Evolutionary conservation across 1,140 invertebrate genomes (phyloP), one percentile per base, ranked within the genome.

Genomic region (Drosophila paulistorum): DNA sequence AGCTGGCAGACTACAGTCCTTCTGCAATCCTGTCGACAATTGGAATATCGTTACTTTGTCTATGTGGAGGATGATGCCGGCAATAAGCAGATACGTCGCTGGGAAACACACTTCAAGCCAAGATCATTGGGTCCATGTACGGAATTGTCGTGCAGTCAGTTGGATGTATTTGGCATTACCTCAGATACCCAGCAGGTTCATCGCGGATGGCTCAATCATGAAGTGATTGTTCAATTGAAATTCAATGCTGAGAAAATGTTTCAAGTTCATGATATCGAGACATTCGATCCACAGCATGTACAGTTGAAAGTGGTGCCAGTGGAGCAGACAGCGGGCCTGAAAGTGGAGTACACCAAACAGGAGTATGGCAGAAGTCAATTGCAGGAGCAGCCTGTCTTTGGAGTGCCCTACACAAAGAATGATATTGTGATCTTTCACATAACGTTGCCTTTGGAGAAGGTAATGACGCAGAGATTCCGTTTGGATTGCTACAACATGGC

Each of bases 151-250:
- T 76, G 72, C 69, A 75, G 73, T 51, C 77, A 77, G 6, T 45
- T 86, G 67, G 90, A 96, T 30, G 93, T 93, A 65, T 93, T 94
- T 86, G 94, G 95, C 77, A 41, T 80, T 13, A 68, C 70, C 54
- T 54, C 54, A 1, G 69, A 71, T 14, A 71, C 93, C 10, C 92
- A 93, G 39, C 92, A 94, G 71, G 92, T 96, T 6, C 95, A 96
- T 81, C 93, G 94, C 51, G 97, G 97, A 0, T 98, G 96, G 96
- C 90, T 97, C 1, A 96, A 95, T 10, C 94, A 95, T 74, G 96
- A 97, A 91, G 95, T 94, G 20, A 94, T 96, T 30, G 94, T 97
- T 59, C 96, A 97, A 87, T 94, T 98, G 48, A 96, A 96, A 83
- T 90, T 97, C 72, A 91, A 85, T 30, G 95, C 95, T 71, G 90